Base-by-base conservation (phyloP, 1,140 invertebrate genomes). In the Drosophila teissieri region DNA sequence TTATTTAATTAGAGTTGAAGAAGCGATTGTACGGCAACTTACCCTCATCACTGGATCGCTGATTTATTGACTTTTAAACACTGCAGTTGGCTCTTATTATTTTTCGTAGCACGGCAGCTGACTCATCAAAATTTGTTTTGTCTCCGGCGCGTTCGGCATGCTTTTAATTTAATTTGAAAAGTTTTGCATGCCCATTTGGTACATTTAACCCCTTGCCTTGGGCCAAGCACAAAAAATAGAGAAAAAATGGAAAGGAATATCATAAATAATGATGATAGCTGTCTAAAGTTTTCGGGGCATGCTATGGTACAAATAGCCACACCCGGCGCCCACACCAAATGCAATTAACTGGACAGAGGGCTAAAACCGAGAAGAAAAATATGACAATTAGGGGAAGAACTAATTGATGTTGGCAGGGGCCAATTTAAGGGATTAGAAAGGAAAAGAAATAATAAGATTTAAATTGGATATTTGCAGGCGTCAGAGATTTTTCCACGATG, bases 81-180 rank as follows among this genome's bases (percentile, higher is more conserved):
- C 55, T 76, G 82, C 78, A 78, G 64, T 55, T 68, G 49, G 44
- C 36, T 46, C 36, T 31, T 22, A 57, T 52, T 69, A 69, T 76
- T 78, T 69, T 73, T 53, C 58, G 57, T 37, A 69, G 67, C 62
- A 63, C 74, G 73, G 36, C 61, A 86, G 83, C 83, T 88, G 83
- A 88, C 83, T 88, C 83, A 88, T 88, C 83, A 88, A 83, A 88
- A 62, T 75, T 89, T 89, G 76, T 80, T 88, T 89, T 84, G 73
- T 88, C 79, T 78, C 64, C 62, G 61, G 61, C 61, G 36, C 85
- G 84, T 74, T 74, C 40, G 73, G 57, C 72, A 74, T 78, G 84
- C 84, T 89, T 89, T 89, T 89, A 89, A 89, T 89, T 89, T 89
- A 89, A 89, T 89, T 89, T 89, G 84, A 89, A 89, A 89, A 89